A percentile compares a stretch with the other conserved stretches of the same genome.
These are phyloP conservation scores for Plutella xylostella DNA, from an alignment of 2,888 invertebrate genomes.

Conservation along the genomic window DNA sequence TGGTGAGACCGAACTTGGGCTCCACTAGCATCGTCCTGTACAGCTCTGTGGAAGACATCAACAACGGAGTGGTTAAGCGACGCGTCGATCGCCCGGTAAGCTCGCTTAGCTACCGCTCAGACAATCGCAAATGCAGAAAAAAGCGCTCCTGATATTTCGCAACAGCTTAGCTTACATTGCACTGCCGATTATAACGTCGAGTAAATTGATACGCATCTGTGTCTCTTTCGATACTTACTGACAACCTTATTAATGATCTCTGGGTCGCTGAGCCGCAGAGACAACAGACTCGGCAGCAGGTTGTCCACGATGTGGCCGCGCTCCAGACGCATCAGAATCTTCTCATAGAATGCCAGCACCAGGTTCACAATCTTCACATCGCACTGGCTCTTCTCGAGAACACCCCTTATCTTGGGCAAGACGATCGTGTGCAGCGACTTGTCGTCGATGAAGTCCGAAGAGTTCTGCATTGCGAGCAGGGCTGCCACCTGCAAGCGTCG, in stretches of 20 bases:
- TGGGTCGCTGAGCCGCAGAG: slow-evolving; percentile 88
- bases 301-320: slow-evolving; percentile 90
- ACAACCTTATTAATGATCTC: slow-evolving; percentile 91
- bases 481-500: slow-evolving; percentile 81
- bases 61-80: too few relatives aligned
- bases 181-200: too few relatives aligned
- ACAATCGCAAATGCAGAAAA: too few relatives aligned
- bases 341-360: slow-evolving; percentile 83
- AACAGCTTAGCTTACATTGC: too few relatives aligned
- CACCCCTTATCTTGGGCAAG: slow-evolving; percentile 83
- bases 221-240: slow-evolving; percentile 77
- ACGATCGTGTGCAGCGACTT: slow-evolving; percentile 83
- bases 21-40: slow-evolving; percentile 92
- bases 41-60: slow-evolving; percentile 78
- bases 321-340: slow-evolving; percentile 86
- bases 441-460: slow-evolving; percentile 87
- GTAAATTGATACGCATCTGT: too few relatives aligned
- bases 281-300: slow-evolving; percentile 88
- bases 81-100: too few relatives aligned
- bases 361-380: slow-evolving; percentile 86
- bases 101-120: too few relatives aligned
- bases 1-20: slow-evolving; percentile 89
- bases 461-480: slow-evolving; percentile 86
- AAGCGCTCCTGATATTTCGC: too few relatives aligned
- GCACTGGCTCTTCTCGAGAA: slow-evolving; percentile 82